phyloP scores from a whole-genome alignment of 2,113 vertebrate genomes.

The Myanophis thanlyinensis region DNA sequence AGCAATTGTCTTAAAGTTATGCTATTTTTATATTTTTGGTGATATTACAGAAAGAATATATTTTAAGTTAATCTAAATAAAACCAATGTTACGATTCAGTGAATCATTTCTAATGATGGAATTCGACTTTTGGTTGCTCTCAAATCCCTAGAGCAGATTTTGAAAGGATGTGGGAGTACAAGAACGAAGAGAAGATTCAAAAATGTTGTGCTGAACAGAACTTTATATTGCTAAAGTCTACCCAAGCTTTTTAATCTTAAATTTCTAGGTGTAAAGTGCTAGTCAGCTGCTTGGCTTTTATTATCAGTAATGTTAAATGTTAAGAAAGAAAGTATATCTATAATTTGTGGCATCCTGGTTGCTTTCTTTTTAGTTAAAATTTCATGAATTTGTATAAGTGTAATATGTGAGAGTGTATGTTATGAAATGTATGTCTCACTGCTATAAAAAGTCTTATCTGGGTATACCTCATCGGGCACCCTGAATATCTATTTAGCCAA shows the following conservation, averaged over 20 bases:
- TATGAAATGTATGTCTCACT: background rate
- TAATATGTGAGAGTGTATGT: background rate
- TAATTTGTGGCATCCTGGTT: background rate
- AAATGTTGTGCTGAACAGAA: background rate
- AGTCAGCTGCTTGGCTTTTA: background rate
- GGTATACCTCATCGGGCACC: too few relatives aligned
- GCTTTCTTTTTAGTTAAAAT: background rate
- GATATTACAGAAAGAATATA: background rate
- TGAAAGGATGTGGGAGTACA: background rate
- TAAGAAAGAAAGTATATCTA: background rate
- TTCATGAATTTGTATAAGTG: background rate
- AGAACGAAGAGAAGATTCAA: background rate
- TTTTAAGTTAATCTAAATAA: background rate
- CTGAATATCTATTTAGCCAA: background rate
- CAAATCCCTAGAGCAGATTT: background rate
- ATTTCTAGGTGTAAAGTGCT: background rate
- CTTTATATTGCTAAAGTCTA: background rate
- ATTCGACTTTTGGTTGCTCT: background rate
- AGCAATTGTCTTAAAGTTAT: background rate
- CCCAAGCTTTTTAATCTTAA: background rate
- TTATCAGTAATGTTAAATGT: background rate
- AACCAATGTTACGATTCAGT: background rate
- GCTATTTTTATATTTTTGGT: background rate
- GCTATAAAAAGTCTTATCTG: background rate
- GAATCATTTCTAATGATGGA: background rate